Evolutionary conservation across 2,113 vertebrate genomes (phyloP), one percentile per base, ranked within the genome.

Genomic region (Theristicus caerulescens): DNA sequence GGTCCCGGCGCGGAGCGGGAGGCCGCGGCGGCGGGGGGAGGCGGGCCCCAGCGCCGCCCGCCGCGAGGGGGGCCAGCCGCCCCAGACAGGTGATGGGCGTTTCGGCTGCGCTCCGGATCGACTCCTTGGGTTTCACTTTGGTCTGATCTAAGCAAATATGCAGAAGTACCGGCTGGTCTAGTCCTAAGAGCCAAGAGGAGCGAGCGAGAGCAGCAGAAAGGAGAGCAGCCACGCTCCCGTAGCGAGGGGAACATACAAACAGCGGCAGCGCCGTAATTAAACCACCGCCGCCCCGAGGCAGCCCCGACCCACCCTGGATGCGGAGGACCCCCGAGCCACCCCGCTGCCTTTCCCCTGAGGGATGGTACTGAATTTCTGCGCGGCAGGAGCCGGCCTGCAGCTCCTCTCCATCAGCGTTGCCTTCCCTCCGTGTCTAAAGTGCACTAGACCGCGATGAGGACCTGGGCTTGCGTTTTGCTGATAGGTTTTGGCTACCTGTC

Each of bases 361-460:
- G 99, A 99, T 99, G 99, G 98, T 99, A 97, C 98, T 98, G 99
- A 98, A 98, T 98, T 95, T 97, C 98, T 97, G 96, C 97, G 98
- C 97, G 97, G 97, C 98, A 98, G 99, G 99, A 99, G 99, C 98
- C 98, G 98, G 98, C 98, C 98, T 97, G 98, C 96, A 98, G 99
- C 98, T 99, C 99, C 99, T 98, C 97, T 98, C 97, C 90, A 96
- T 97, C 95, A 96, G 98, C 97, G 49, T 97, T 98, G 98, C 98
- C 98, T 98, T 97, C 97, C 92, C 94, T 96, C 95, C 97, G 95
- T 97, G 97, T 98, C 97, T 92, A 95, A 97, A 97, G 98, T 94
- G 97, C 98, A 98, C 97, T 96, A 98, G 98, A 98, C 97, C 99
- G 99, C 99, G 98, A 99, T 99, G 99, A 99, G 98, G 99, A 98